Evolutionary conservation across 2,113 vertebrate species (phyloP), one percentile per base, ranked within the genome.

Genomic region (Triplophysa dalaica): DNA sequence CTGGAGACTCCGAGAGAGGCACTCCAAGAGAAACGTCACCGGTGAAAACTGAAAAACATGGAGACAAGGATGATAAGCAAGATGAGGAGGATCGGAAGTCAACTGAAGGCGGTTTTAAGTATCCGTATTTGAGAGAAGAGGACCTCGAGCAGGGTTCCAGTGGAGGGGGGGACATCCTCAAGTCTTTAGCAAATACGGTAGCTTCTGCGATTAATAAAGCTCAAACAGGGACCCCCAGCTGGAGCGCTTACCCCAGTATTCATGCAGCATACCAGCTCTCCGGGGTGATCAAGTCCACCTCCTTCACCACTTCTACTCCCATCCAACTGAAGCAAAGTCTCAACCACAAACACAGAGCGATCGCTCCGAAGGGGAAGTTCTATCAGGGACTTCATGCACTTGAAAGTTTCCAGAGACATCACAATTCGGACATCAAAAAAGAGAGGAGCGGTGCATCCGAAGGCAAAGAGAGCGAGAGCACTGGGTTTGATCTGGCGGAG

Each of bases 191-290:
- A 89, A 99, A 99, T 79, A 99, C 97, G 21, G 92, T 93, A 77
- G 92, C 92, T 70, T 93, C 92, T 19, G 92, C 92, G 83, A 94
- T 93, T 84, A 94, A 93, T 85, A 93, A 93, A 85, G 92, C 92
- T 78, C 92, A 93, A 86, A 93, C 92, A 6, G 93, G 92, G 43
- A 93, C 93, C 3, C 92, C 93, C 0, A 93, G 91, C 89, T 99
- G 97, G 97, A 98, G 97, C 6, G 97, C 97, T 0, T 99, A 99
- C 67, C 97, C 97, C 17, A 99, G 97, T 90, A 99, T 99, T 84
- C 97, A 99, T 0, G 97, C 97, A 0, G 97, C 97, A 83, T 99
- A 99, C 88, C 97, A 99, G 89, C 94, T 99, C 85, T 95, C 98
- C 0, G 97, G 97, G 78, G 92, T 94, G 85, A 91, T 95, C 87